These are phyloP conservation scores for Pelvicachromis taeniatus DNA, from an alignment of 2,113 vertebrate species.

Conservation along the genomic window DNA sequence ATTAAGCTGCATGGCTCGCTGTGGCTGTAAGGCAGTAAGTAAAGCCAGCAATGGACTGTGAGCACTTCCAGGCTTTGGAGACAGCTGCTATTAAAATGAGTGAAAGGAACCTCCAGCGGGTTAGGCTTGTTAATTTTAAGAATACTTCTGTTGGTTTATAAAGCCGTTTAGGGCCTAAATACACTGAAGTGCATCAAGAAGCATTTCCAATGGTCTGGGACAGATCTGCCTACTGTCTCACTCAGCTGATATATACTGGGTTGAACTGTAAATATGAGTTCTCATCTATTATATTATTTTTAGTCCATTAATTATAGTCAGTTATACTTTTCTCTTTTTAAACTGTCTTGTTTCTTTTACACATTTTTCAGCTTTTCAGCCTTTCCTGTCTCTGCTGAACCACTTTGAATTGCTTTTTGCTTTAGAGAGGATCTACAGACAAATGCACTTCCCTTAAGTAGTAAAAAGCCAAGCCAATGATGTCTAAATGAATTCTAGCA, in stretches of 20 bases:
- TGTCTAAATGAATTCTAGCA: neutral
- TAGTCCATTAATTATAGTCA: neutral
- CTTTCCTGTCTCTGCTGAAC: neutral
- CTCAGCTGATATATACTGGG: neutral
- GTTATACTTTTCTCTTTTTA: neutral
- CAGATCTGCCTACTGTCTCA: neutral
- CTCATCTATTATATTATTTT: neutral
- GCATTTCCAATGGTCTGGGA: neutral
- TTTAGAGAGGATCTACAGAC: neutral
- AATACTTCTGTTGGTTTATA: neutral
- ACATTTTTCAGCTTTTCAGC: neutral
- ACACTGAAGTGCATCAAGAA: neutral
- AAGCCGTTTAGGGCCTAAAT: neutral
- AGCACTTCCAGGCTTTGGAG: neutral
- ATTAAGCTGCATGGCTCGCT: neutral
- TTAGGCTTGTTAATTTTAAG: neutral
- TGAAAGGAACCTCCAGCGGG: neutral
- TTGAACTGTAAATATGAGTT: neutral
- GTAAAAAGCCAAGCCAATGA: neutral
- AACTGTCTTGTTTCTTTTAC: neutral
- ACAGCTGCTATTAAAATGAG: neutral
- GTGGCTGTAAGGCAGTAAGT: neutral
- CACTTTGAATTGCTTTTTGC: neutral
- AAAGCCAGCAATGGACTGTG: neutral
- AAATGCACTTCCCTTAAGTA: neutral